Conservation (phyloP, 2,888 invertebrate genomes). For the Hartigia nigra region DNA sequence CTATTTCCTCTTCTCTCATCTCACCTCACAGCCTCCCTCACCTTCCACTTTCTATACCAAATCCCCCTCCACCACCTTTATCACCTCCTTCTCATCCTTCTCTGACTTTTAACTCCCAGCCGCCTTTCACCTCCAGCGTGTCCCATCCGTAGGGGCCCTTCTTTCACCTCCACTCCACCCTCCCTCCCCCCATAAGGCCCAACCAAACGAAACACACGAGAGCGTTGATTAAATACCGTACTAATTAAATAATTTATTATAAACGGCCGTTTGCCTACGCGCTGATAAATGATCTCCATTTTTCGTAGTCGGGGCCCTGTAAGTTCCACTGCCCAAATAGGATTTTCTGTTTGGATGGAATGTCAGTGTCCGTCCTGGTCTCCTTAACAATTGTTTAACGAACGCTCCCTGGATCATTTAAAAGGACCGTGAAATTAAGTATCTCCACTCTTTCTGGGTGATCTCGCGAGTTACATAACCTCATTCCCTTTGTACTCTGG, state of each 20-base stretch:
- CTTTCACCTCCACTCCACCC: constrained; percentile 3
- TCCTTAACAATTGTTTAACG: constrained; percentile 25
- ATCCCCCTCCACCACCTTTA: background rate
- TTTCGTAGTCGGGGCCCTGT: constrained; percentile 30
- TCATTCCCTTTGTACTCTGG: background rate
- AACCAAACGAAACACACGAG: constrained; percentile 14
- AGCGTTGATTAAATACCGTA: constrained; percentile 54
- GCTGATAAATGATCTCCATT: constrained; percentile 43
- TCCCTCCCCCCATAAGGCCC: background rate
- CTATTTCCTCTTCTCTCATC: constrained; percentile 29
- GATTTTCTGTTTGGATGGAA: constrained; percentile 32
- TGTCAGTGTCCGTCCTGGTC: constrained; percentile 17
- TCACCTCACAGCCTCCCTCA: constrained; percentile 8
- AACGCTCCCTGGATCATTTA: constrained; percentile 14
- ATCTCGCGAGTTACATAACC: background rate
- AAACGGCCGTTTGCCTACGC: constrained; percentile 30
- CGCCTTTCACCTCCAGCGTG: constrained; percentile 35
- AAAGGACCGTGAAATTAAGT: constrained; percentile 17
- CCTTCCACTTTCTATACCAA: background rate
- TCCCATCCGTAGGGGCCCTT: background rate
- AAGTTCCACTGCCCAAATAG: constrained; percentile 31
- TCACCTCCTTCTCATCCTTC: constrained; percentile 13
- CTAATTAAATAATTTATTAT: constrained; percentile 59
- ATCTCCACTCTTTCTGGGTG: background rate
- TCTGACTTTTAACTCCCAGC: constrained; percentile 27